Conservation (phyloP, 1,140 invertebrate genomes). For the Ooceraea biroi region DNA sequence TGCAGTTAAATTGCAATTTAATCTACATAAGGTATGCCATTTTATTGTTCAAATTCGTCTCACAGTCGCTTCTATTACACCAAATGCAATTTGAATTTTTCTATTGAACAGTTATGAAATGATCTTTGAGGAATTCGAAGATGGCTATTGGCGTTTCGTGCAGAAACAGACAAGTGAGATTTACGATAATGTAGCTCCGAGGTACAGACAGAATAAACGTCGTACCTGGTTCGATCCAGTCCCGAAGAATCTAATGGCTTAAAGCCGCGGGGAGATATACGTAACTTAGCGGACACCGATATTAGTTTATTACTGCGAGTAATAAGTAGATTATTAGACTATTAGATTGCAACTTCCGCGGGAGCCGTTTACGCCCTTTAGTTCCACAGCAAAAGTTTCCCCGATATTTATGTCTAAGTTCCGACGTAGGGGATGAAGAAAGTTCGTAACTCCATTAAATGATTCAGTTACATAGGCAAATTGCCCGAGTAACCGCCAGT, state of each 20-base stretch:
- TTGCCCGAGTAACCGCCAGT: conserved; percentile 50
- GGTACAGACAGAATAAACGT: conserved; percentile 18
- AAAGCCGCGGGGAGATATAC: conserved; percentile 39
- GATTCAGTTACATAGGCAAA: conserved; percentile 61
- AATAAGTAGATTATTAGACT: conserved; percentile 65
- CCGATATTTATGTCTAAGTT: conserved; percentile 57
- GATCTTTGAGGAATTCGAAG: background rate
- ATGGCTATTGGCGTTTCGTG: background rate
- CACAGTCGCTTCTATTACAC: background rate
- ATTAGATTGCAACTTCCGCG: conserved; percentile 54
- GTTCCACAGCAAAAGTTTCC: conserved; percentile 53
- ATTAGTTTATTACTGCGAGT: conserved; percentile 60
- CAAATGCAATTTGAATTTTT: background rate
- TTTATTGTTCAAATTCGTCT: background rate
- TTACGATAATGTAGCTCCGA: conserved; percentile 3
- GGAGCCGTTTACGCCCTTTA: conserved; percentile 51
- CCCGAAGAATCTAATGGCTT: conserved; percentile 59
- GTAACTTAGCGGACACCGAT: conserved; percentile 59
- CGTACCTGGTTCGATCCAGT: conserved; percentile 28
- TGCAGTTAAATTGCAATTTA: conserved; percentile 6
- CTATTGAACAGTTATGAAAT: conserved; percentile 1
- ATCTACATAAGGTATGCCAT: background rate
- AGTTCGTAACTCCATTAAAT: conserved; percentile 59
- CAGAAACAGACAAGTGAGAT: background rate
- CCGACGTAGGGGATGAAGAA: conserved; percentile 59